Evolutionary conservation across 2,888 invertebrate species (phyloP).

Genomic region (Zygothrica quintamaculata): DNA sequence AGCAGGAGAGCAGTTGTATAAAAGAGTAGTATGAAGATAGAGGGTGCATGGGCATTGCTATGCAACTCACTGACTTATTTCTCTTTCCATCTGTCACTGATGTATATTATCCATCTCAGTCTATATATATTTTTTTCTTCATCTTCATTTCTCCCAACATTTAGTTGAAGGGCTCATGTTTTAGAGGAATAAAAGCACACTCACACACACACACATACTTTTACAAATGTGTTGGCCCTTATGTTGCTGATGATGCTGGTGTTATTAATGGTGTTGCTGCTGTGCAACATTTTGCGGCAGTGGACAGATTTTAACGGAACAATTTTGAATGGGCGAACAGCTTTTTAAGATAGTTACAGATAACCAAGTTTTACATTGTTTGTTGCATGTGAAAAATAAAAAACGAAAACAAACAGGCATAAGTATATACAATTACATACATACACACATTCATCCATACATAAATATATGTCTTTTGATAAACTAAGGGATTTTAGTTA

Average conservation of each 20-base stretch:
- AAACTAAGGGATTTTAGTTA: too few species aligned
- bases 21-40: too few species aligned
- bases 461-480: too few species aligned
- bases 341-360: constrained; percentile 8
- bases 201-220: background rate
- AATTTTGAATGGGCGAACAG: constrained; percentile 74
- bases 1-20: background rate
- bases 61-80: too few species aligned
- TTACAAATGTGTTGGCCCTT: constrained; percentile 34
- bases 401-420: background rate
- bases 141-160: too few species aligned
- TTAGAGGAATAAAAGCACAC: too few species aligned
- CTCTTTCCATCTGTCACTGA: too few species aligned
- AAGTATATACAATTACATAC: constrained; percentile 12
- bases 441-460: background rate
- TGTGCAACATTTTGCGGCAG: constrained; percentile 77
- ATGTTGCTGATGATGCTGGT: constrained; percentile 43
- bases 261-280: constrained; percentile 49
- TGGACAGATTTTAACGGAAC: constrained; percentile 82
- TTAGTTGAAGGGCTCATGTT: too few species aligned
- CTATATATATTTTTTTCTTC: constrained; percentile 1
- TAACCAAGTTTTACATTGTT: constrained; percentile 63
- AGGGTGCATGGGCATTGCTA: background rate
- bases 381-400: constrained; percentile 48
- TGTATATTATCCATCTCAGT: too few species aligned